Percentiles rank a stretch among this genome's conserved stretches.
Evolutionary conservation across 2,113 vertebrate species (phyloP).

Genomic region (Chamaetylas fuelleborni): DNA sequence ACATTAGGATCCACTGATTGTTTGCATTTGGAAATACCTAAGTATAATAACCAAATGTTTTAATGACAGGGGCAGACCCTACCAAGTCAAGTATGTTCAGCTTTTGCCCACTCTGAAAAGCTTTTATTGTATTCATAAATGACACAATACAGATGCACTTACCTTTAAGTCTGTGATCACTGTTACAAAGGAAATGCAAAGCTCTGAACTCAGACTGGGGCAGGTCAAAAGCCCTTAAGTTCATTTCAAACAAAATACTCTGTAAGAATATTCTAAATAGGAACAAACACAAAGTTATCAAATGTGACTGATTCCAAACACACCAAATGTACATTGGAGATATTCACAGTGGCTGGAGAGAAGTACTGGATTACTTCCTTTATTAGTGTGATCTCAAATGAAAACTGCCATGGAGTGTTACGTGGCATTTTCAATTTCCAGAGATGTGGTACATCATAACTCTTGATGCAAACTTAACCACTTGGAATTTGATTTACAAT

Average conservation of each 20-base stretch:
- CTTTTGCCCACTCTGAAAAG: not conserved
- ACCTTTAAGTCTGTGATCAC: not conserved
- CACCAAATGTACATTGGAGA: not conserved
- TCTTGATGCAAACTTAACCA: not conserved
- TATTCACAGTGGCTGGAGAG: not conserved
- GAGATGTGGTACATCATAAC: not conserved
- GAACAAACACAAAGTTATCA: conserved; percentile 2
- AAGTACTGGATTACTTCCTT: not conserved
- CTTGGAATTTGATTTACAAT: not conserved
- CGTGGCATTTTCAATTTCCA: not conserved
- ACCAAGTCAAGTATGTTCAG: not conserved
- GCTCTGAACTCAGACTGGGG: not conserved
- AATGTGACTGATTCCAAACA: not conserved
- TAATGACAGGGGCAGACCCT: not conserved
- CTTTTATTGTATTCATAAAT: not conserved
- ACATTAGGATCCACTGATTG: not conserved
- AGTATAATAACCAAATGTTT: not conserved
- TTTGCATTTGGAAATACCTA: not conserved
- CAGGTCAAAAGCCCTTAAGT: not conserved
- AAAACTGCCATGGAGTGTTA: not conserved
- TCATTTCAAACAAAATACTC: not conserved
- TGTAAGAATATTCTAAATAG: not conserved
- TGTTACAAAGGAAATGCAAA: not conserved
- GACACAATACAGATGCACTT: not conserved
- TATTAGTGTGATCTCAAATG: not conserved